Evolutionary conservation across 2,888 invertebrate genomes (phyloP), one percentile per base, ranked within the genome.

Genomic region (Drosophila limbata): DNA sequence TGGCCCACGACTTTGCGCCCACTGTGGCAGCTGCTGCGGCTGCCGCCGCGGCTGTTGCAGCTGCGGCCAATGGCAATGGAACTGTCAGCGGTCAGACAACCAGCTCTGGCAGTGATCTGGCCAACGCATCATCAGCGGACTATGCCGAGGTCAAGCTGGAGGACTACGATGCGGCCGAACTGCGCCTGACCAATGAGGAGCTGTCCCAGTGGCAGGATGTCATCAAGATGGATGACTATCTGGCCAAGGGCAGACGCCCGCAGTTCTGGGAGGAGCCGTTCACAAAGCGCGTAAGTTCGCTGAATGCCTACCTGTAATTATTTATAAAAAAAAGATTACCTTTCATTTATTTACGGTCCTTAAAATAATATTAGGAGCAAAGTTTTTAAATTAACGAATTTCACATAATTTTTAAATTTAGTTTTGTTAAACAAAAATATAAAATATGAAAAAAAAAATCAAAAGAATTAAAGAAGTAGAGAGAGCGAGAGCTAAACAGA

Each of bases 201-300:
- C 80, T 93, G 44, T 90, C 92, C 11, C 89, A 93, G 69, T 93
- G 92, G 92, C 91, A 92, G 79, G 93, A 97, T 92, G 97, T 97
- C 42, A 94, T 97, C 66, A 97, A 96, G 92, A 95, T 97, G 94
- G 96, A 96, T 91, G 97, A 97, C 89, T 97, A 97, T 90, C 93
- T 97, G 71, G 96, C 96, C 84, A 96, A 96, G 84, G 97, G 97
- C 2, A 93, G 97, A 35, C 93, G 97, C 56, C 97, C 97, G 68
- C 97, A 97, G 93, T 98, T 97, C 93, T 98, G 97, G 97, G 97
- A 97, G 91, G 97, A 97, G 91, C 95, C 96, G 48, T 97, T 97
- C 88, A 97, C 97, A 33, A 96, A 96, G 92, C 93, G 97, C 90
- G 95, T 92, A 82, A 79, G 85, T 73, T 19, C 6, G 2, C 42